A percentile compares a stretch with the other conserved stretches of the same genome.
Evolutionary conservation across 1,140 invertebrate species (phyloP).

Genomic region (Sminthurinus signatus): DNA sequence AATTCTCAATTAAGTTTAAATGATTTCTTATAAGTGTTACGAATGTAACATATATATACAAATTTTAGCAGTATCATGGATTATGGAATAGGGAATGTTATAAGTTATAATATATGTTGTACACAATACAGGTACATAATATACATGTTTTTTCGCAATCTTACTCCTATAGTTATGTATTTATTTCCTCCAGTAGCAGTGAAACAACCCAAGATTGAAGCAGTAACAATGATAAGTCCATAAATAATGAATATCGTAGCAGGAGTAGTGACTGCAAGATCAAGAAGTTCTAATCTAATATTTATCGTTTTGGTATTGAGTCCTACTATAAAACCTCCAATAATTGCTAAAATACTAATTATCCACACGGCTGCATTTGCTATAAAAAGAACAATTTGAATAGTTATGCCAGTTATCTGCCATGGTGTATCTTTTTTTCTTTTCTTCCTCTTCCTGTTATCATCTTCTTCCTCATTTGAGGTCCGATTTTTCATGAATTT

Average conservation of each 20-base stretch:
- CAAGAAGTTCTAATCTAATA: slow-evolving; percentile 13
- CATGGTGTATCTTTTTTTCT: not conserved
- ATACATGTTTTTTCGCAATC: no score
- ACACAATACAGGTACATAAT: no score
- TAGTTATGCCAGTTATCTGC: not conserved
- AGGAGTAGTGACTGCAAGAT: slow-evolving; percentile 17
- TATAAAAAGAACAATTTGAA: slow-evolving; percentile 13
- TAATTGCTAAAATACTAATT: slow-evolving; percentile 12
- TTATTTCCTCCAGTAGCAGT: slow-evolving; percentile 2
- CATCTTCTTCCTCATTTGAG: no score
- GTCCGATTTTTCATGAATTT: no score
- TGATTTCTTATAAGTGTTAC: no score
- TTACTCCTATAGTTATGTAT: slow-evolving; percentile 4
- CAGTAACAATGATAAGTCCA: slow-evolving; percentile 17
- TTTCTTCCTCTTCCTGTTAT: no score
- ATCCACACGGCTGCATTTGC: slow-evolving; percentile 11
- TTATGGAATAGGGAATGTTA: no score
- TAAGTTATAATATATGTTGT: no score
- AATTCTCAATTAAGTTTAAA: no score
- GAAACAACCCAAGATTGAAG: slow-evolving; percentile 15
- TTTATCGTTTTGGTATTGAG: slow-evolving; percentile 23
- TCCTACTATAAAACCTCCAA: slow-evolving; percentile 20
- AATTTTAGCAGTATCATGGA: no score
- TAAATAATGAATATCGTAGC: slow-evolving; percentile 28
- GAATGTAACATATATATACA: no score